These are phyloP conservation scores for Haliclona indistincta DNA, from an alignment of 37 sponge, comb jelly and placozoan species.

Conservation along the genomic window DNA sequence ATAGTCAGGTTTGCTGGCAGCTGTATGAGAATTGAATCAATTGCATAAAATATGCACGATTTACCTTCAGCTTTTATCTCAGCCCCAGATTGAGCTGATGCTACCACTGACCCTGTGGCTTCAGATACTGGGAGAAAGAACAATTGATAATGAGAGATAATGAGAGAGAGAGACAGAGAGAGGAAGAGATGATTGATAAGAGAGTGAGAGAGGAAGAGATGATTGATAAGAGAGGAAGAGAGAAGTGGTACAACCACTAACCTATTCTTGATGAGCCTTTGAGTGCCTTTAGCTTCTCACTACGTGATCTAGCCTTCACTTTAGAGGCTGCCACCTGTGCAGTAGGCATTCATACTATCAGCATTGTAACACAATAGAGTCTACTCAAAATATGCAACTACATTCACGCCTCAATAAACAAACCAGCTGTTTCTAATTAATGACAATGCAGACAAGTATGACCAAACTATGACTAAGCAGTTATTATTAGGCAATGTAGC, in stretches of 20 bases:
- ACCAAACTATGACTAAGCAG: neutral
- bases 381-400: neutral
- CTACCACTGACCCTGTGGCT: constrained; percentile 90
- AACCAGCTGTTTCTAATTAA: neutral
- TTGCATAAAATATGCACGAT: neutral
- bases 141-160: neutral
- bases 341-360: neutral
- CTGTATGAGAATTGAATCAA: neutral
- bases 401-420: neutral
- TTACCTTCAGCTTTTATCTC: constrained; percentile 47
- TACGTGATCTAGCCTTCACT: constrained; percentile 88
- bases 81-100: constrained; percentile 79
- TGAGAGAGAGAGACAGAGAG: neutral
- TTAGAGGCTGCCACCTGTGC: constrained; percentile 90
- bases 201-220: too few relatives aligned
- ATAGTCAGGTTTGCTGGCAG: constrained; percentile 49
- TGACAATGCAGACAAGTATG: neutral
- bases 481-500: neutral
- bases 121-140: constrained; percentile 64
- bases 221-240: too few relatives aligned
- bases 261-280: constrained; percentile 82
- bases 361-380: neutral
- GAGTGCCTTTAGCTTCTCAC: constrained; percentile 69
- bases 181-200: too few relatives aligned
- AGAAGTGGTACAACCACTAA: constrained; percentile 7